Evolutionary conservation across 2,888 invertebrate genomes (phyloP).

Genomic region (Nemurella pictetii): DNA sequence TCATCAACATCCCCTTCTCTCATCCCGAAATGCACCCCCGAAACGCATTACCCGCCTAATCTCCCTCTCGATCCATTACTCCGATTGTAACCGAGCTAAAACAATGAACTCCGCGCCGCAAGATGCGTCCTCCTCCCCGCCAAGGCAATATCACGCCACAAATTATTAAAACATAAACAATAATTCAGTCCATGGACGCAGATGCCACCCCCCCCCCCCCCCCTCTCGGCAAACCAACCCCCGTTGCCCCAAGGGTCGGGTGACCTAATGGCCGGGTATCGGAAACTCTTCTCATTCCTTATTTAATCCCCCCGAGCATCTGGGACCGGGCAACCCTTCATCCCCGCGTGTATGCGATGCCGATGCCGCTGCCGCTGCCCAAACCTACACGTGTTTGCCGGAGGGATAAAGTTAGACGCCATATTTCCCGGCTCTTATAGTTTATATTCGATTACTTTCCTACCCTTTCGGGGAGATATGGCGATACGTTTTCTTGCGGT

Average conservation of each 20-base stretch:
- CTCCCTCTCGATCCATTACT: background rate
- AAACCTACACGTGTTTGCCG: background rate
- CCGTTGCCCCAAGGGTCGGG: background rate
- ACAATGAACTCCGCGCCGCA: background rate
- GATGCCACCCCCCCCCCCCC: background rate
- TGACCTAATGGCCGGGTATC: slow-evolving; percentile 19
- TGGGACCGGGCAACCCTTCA: background rate
- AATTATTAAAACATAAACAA: slow-evolving; percentile 21
- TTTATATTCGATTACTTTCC: slow-evolving; percentile 5
- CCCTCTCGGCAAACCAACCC: no score
- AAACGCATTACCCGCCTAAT: background rate
- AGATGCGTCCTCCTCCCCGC: background rate
- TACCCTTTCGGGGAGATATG: background rate
- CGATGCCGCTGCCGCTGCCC: no score
- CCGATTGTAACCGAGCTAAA: no score
- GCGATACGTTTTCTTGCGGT: background rate
- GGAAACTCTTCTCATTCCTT: slow-evolving; percentile 22
- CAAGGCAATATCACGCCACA: background rate
- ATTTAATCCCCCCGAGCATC: slow-evolving; percentile 18
- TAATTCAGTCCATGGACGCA: no score
- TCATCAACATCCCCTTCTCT: no score
- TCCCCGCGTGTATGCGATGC: background rate
- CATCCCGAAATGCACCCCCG: background rate
- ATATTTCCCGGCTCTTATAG: background rate
- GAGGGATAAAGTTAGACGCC: background rate